phyloP scores from a whole-genome alignment of 2,113 vertebrate species.

The Pelmatolapia mariae region DNA sequence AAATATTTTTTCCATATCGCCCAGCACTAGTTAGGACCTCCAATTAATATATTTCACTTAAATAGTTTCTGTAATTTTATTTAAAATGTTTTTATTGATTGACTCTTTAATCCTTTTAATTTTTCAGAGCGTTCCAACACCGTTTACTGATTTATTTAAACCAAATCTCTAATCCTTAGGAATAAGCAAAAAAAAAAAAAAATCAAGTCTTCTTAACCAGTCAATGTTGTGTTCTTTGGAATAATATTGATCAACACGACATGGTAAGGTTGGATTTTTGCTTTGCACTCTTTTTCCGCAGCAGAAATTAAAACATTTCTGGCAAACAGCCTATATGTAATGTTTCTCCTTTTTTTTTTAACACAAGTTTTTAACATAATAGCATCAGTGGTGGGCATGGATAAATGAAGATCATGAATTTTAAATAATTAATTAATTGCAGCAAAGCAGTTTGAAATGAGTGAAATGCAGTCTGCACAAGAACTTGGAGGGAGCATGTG shows the following conservation, averaged over 20 bases:
- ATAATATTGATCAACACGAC: not conserved
- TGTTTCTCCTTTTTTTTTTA: not conserved
- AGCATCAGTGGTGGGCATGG: not conserved
- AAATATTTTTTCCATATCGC: too few relatives aligned
- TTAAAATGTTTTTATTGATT: not conserved
- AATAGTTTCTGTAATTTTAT: not conserved
- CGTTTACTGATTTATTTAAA: not conserved
- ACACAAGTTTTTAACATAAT: not conserved
- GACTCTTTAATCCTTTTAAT: not conserved
- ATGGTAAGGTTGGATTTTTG: not conserved
- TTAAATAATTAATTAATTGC: not conserved
- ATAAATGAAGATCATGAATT: not conserved
- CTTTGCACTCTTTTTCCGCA: not conserved
- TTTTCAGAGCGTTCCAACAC: not conserved
- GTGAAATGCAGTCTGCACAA: not conserved
- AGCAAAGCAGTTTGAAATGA: not conserved
- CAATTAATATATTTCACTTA: not conserved
- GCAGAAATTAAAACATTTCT: not conserved
- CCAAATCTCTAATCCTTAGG: not conserved
- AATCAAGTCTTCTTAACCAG: not conserved
- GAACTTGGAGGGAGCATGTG: not conserved
- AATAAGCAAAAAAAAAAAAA: not conserved
- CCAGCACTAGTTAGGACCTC: not conserved
- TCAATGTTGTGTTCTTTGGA: not conserved
- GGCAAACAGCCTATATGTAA: not conserved